phyloP scores from a whole-genome alignment of 1,140 invertebrate genomes.

The Drosophila ohnishii region DNA sequence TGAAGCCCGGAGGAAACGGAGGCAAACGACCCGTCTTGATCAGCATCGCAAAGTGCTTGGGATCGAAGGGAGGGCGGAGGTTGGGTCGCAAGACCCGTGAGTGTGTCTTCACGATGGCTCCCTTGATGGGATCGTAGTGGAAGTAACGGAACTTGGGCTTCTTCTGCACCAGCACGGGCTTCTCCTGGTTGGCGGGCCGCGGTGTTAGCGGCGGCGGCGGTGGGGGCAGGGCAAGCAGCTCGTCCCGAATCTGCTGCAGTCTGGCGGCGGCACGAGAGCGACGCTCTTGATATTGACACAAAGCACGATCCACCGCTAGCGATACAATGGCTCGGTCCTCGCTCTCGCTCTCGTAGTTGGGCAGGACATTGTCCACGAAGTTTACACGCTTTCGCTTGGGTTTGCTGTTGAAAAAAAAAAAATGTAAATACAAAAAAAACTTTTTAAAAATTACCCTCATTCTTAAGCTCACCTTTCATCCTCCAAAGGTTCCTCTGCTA shows the following conservation, averaged over 20 bases:
- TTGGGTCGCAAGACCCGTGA: slow-evolving; percentile 30
- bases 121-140: slow-evolving; percentile 57
- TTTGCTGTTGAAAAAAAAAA: slow-evolving; percentile 47
- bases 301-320: slow-evolving; percentile 45
- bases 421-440: neutral
- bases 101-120: slow-evolving; percentile 40
- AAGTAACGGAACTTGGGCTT: slow-evolving; percentile 62
- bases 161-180: slow-evolving; percentile 59
- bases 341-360: slow-evolving; percentile 71
- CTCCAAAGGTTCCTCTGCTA: slow-evolving; percentile 33
- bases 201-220: slow-evolving; percentile 54
- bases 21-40: slow-evolving; percentile 60
- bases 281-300: slow-evolving; percentile 37
- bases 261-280: slow-evolving; percentile 36
- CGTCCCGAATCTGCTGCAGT: slow-evolving; percentile 50
- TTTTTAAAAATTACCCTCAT: rapidly evolving
- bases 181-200: slow-evolving; percentile 50
- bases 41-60: slow-evolving; percentile 69
- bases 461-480: slow-evolving; percentile 49
- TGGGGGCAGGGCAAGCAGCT: slow-evolving; percentile 48
- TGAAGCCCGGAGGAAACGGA: slow-evolving; percentile 38
- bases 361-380: slow-evolving; percentile 73
- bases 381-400: slow-evolving; percentile 69
- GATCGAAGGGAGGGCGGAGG: slow-evolving; percentile 53
- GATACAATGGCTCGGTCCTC: slow-evolving; percentile 68